Percentiles rank a stretch among this genome's conserved stretches.
Evolutionary conservation across 2,797 vertebrate species (phyloP).

Genomic region (Petrocephalus sullivani): DNA sequence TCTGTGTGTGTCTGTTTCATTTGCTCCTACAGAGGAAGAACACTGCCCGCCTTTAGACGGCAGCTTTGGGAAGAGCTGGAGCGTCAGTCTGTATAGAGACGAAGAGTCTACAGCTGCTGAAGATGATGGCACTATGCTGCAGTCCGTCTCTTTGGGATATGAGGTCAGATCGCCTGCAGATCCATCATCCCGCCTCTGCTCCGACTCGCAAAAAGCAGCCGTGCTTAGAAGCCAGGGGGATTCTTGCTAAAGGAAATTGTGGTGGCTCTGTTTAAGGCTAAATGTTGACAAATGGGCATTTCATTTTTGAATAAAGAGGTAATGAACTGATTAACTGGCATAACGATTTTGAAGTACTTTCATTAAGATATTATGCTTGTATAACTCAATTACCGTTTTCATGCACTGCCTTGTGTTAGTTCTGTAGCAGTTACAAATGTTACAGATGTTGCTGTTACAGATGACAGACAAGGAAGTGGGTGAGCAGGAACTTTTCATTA

Average conservation of each 20-base stretch:
- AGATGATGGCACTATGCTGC: neutral
- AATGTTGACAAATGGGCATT: neutral
- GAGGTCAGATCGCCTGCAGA: neutral
- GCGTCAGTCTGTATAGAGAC: constrained; percentile 8
- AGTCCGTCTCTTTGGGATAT: neutral
- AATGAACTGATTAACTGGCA: neutral
- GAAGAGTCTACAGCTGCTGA: neutral
- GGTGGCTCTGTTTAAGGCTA: neutral
- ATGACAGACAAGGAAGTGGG: constrained; percentile 1
- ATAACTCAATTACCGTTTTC: neutral
- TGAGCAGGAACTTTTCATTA: constrained; percentile 9
- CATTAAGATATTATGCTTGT: neutral
- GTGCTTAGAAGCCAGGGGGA: neutral
- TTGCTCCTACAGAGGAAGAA: neutral
- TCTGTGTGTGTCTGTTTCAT: neutral
- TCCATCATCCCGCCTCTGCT: neutral
- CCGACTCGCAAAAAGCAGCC: neutral
- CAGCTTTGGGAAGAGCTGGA: constrained; percentile 16
- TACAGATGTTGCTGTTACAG: constrained; percentile 4
- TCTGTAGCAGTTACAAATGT: neutral
- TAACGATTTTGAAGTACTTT: neutral
- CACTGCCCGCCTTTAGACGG: neutral
- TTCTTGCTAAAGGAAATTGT: neutral
- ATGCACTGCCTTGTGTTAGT: neutral
- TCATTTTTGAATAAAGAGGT: neutral